Evolutionary conservation across 1,140 invertebrate genomes (phyloP).

Genomic region (Aphelenchoides avenae): DNA sequence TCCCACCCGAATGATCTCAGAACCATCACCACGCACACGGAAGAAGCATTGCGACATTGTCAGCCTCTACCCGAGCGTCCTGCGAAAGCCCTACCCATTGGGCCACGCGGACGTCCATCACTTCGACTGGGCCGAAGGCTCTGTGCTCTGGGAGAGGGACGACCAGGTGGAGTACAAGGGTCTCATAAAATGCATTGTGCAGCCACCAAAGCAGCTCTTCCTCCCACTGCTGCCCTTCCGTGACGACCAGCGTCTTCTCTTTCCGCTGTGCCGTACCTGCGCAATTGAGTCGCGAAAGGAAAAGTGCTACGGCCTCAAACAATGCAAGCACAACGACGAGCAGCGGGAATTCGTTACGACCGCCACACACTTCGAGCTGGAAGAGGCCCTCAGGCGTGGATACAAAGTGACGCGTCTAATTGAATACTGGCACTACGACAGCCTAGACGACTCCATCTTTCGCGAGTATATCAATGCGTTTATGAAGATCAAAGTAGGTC

Average conservation of each 20-base stretch:
- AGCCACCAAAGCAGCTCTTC: background rate
- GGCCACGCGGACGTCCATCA: constrained; percentile 1
- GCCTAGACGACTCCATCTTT: background rate
- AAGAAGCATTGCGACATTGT: constrained; percentile 1
- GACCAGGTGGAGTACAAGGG: background rate
- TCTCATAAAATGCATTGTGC: constrained; percentile 3
- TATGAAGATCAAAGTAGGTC: constrained; percentile 9
- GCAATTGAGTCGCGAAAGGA: background rate
- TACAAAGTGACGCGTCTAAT: background rate
- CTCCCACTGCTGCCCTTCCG: constrained; percentile 1
- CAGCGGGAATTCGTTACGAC: constrained; percentile 7
- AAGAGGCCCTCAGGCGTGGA: constrained; percentile 2
- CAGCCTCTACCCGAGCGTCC: constrained; percentile 3
- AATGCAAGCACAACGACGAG: background rate
- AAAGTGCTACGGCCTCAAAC: background rate
- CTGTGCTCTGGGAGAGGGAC: background rate
- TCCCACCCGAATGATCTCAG: background rate
- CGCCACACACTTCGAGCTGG: background rate
- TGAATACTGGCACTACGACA: background rate
- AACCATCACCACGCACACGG: background rate
- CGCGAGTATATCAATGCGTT: background rate
- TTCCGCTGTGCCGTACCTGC: background rate
- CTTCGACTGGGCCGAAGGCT: background rate
- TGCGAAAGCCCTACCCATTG: background rate
- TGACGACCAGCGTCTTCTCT: background rate